Base-by-base conservation (phyloP, 2,113 vertebrate genomes). In the Xenopus borealis region DNA sequence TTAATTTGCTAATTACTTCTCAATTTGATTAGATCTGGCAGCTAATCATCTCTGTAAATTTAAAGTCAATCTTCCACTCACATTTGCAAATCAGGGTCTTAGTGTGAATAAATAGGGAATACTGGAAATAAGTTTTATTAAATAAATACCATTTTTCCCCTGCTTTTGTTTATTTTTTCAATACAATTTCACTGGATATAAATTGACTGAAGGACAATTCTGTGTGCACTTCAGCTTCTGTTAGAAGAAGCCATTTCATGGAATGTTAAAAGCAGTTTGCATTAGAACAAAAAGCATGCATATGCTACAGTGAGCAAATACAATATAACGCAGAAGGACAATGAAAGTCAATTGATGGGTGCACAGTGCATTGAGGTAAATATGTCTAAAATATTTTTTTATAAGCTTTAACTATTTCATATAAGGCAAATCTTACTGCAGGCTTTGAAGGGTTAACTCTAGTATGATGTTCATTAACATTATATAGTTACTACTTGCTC, bases 21-120 rank as follows among this genome's bases (percentile, higher is more conserved):
- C 89, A 92, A 93, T 93, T 92, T 93, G 91, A 93, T 93, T 92
- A 92, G 79, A 85, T 83, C 81, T 92, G 91, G 88, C 88, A 92
- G 89, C 84, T 92, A 90, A 92, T 92, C 91, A 93, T 89, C 82
- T 84, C 81, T 87, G 75, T 78, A 90, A 90, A 89, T 79, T 59
- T 88, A 89, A 92, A 92, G 91, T 86, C 85, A 89, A 88, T 89
- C 87, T 89, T 88, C 88, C 86, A 88, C 79, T 89, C 88, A 86
- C 59, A 89, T 86, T 88, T 89, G 81, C 80, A 90, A 90, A 89
- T 87, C 72, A 80, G 68, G 75, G 80, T 11, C 74, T 82, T 7
- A 67, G 46, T 80, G 70, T 81, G 84, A 86, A 85, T 84, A 74
- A 80, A 84, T 69, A 71, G 78, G 79, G 50, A 77, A 79, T 75